Conservation (phyloP, 2,888 invertebrate genomes). For the Apamea monoglypha region DNA sequence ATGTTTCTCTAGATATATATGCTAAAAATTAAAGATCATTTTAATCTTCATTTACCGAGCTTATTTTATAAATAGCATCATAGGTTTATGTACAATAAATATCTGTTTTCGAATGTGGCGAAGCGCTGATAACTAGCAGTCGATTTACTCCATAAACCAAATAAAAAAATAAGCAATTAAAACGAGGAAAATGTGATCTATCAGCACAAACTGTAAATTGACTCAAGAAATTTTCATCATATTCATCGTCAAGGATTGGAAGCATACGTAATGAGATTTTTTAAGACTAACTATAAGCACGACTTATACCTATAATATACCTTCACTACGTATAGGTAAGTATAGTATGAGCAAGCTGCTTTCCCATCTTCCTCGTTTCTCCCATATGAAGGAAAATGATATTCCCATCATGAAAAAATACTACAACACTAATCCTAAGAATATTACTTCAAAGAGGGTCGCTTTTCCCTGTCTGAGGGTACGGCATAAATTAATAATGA, state of each 20-base stretch:
- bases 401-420: slow-evolving; percentile 59
- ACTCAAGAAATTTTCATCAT: background rate
- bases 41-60: no score
- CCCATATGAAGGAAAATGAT: slow-evolving; percentile 40
- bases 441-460: slow-evolving; percentile 66
- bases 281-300: background rate
- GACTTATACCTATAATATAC: background rate
- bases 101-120: background rate
- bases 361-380: slow-evolving; percentile 5
- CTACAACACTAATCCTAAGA: slow-evolving; percentile 57
- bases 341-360: background rate
- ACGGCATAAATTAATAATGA: slow-evolving; percentile 71
- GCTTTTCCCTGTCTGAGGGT: slow-evolving; percentile 57
- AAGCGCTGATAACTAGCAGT: background rate
- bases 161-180: background rate
- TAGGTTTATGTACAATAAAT: background rate
- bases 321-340: background rate
- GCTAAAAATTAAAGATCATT: background rate
- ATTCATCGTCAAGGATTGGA: background rate
- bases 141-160: background rate
- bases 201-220: background rate
- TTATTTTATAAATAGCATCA: background rate
- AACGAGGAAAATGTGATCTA: background rate
- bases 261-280: background rate
- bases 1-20: background rate